These are phyloP conservation scores for Anneissia japonica DNA, from an alignment of 35 echinoderm and acorn worm species.

Conservation along the genomic window DNA sequence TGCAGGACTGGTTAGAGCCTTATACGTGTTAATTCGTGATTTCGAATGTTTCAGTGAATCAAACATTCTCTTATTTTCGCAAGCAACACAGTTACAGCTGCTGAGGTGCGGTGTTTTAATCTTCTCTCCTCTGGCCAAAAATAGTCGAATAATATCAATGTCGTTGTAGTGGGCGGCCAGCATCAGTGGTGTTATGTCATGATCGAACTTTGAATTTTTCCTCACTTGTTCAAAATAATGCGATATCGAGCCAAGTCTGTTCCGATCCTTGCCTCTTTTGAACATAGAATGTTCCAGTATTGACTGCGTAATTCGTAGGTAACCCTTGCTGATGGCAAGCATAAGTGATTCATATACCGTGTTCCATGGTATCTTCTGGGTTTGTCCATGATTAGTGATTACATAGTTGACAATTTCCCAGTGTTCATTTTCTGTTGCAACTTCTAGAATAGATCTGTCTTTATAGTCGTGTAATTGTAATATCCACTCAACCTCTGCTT, in stretches of 20 bases:
- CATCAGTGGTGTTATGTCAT: conserved; percentile 86
- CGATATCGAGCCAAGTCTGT: conserved; percentile 56
- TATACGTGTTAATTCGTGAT: conserved; percentile 67
- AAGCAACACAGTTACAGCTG: conserved; percentile 65
- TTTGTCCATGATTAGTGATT: conserved; percentile 19
- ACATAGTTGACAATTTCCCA: conserved; percentile 78
- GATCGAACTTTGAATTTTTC: conserved; percentile 87
- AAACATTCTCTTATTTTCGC: conserved; percentile 70
- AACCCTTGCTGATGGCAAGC: conserved; percentile 94
- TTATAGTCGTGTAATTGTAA: conserved; percentile 57
- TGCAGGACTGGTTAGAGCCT: conserved; percentile 62
- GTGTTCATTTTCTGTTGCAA: conserved; percentile 89
- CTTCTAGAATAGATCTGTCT: conserved; percentile 74
- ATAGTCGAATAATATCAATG: conserved; percentile 83
- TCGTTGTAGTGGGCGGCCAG: conserved; percentile 85
- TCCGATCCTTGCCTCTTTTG: conserved; percentile 57
- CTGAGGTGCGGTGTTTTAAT: conserved; percentile 71
- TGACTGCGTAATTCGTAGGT: conserved; percentile 61
- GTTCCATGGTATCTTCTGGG: conserved; percentile 15
- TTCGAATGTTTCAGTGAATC: conserved; percentile 91
- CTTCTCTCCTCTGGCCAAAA: conserved; percentile 60
- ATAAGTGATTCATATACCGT: conserved; percentile 72
- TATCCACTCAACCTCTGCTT: conserved; percentile 1
- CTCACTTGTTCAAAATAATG: conserved; percentile 64
- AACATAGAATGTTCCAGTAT: conserved; percentile 73